Conservation (phyloP, 2,797 vertebrate species). For the Xenops minutus region DNA sequence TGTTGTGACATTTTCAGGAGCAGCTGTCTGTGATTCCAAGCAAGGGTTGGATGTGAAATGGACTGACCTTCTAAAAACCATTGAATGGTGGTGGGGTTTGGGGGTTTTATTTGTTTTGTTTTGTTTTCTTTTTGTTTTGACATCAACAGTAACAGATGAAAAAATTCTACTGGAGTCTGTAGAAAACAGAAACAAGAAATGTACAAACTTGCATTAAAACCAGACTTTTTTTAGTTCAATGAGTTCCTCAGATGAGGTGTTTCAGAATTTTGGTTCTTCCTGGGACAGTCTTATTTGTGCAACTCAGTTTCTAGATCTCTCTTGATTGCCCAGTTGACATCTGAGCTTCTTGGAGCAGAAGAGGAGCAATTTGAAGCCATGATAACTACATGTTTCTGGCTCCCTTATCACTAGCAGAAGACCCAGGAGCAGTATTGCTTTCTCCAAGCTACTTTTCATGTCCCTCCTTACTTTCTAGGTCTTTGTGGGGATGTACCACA, state of each 20-base stretch:
- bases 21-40: background rate
- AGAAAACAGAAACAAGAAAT: background rate
- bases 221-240: background rate
- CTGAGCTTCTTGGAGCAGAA: background rate
- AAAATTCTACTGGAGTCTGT: background rate
- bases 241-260: background rate
- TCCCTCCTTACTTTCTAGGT: background rate
- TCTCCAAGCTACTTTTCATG: background rate
- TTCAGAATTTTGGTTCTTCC: background rate
- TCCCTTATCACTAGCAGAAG: background rate
- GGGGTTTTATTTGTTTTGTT: no score
- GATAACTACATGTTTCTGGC: background rate
- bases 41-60: background rate
- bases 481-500: background rate
- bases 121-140: background rate
- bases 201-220: background rate
- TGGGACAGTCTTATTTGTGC: fast-evolving
- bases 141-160: background rate
- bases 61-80: background rate
- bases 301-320: background rate
- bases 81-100: fast-evolving
- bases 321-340: background rate
- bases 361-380: background rate
- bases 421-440: background rate
- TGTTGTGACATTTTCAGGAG: background rate